phyloP scores from a whole-genome alignment of 1,140 invertebrate species.

The Propsilocerus akamusi region DNA sequence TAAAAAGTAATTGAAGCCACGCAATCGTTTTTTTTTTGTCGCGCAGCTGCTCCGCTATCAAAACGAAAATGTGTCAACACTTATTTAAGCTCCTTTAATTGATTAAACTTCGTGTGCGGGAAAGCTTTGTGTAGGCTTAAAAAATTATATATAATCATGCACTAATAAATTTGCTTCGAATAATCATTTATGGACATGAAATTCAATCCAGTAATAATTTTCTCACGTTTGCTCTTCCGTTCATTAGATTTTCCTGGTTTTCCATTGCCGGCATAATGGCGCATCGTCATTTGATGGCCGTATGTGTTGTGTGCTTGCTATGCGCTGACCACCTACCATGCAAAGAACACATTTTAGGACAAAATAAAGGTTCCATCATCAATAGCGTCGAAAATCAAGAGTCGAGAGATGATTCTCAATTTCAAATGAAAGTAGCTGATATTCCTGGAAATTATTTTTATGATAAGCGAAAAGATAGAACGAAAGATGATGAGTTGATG shows the following conservation, averaged over 20 bases:
- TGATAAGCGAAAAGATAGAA: conserved; percentile 15
- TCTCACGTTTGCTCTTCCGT: background rate
- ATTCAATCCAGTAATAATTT: background rate
- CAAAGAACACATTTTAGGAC: conserved; percentile 32
- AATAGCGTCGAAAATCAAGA: conserved; percentile 1
- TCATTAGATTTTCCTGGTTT: background rate
- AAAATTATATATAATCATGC: no score
- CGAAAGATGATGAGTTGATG: conserved; percentile 9
- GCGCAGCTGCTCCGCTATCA: no score
- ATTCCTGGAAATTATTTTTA: conserved; percentile 14
- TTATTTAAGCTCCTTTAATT: no score
- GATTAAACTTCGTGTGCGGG: no score
- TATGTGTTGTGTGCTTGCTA: conserved; percentile 58
- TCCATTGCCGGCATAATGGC: background rate
- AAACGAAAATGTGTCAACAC: no score
- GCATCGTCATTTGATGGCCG: conserved; percentile 37
- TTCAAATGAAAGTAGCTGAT: conserved; percentile 6
- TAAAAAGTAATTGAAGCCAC: no score
- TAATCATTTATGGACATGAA: no score
- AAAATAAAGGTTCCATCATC: background rate
- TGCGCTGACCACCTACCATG: conserved; percentile 53
- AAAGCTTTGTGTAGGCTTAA: no score
- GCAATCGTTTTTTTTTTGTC: no score
- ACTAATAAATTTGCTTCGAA: no score
- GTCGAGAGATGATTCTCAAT: conserved; percentile 16